Percentiles rank a stretch among this genome's conserved stretches.
Evolutionary conservation across 2,113 vertebrate species (phyloP).

Genomic region (Psittacus erithacus): DNA sequence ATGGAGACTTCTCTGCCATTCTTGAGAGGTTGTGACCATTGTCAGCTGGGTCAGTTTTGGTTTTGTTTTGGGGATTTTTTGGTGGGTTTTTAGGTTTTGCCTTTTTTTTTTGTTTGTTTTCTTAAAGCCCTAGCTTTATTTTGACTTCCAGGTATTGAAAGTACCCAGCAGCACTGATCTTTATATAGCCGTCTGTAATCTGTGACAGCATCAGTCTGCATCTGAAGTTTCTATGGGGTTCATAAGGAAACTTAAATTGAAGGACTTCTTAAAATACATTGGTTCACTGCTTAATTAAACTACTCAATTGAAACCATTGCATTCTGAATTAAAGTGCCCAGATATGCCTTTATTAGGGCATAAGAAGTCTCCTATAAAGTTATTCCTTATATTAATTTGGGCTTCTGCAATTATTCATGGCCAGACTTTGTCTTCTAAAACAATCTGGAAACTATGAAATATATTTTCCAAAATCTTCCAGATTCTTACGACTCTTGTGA

Average conservation of each 20-base stretch:
- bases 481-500: not conserved
- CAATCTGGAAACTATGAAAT: not conserved
- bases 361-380: not conserved
- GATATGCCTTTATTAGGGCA: not conserved
- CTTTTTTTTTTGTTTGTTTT: not conserved
- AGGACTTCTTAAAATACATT: not conserved
- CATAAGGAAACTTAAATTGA: not conserved
- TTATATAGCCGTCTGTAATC: not conserved
- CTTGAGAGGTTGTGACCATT: not conserved
- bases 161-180: not conserved
- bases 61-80: not conserved
- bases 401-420: not conserved
- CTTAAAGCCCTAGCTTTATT: not conserved
- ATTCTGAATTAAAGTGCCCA: not conserved
- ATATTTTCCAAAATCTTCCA: not conserved
- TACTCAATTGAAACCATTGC: not conserved
- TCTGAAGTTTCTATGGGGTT: not conserved
- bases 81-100: not conserved
- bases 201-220: not conserved
- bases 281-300: not conserved
- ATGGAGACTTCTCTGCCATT: not conserved
- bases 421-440: not conserved
- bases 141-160: not conserved
- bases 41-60: not conserved
- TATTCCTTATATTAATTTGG: not conserved